Evolutionary conservation across 2,113 vertebrate genomes (phyloP), one percentile per base, ranked within the genome.

Genomic region (Antigone vipio): DNA sequence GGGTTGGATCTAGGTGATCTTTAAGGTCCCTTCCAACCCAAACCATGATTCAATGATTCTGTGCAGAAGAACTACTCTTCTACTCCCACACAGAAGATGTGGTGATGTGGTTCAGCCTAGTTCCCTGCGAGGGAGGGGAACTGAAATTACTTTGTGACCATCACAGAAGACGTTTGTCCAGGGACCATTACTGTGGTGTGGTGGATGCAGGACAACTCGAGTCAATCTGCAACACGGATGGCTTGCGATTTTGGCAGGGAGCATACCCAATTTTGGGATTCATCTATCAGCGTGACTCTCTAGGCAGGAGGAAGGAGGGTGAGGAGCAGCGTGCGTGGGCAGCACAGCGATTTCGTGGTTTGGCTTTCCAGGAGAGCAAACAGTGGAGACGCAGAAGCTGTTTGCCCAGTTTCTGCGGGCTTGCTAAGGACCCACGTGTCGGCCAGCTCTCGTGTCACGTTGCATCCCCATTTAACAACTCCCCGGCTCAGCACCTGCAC

Each of bases 41-140:
- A 55, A 42, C 35, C 35, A 24, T 35, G 9, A 4, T 38, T 32
- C 1, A 2, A 38, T 10, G 11, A 22, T 56, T 66, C 59, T 56
- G 34, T n/a, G n/a, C 30, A 38, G 38, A 38, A 38, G 15, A 52
- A 15, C 30, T 83, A 47, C 68, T 73, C 20, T 20, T 32, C 26
- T 20, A 24, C 15, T 58, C 56, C 47, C 3, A 0, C 2, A 34
- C 4, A 10, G 58, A 53, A 32, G 82, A 32, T 3, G 10, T 21
- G 68, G 21, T 30, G 38, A 30, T 24, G 38, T 32, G 38, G 12
- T 62, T 24, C 47, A 44, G 26, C 32, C 26, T 24, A 3, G 20
- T 29, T 22, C 67, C 45, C 21, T 26, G 10, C 4, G 2, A 38
- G 16, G 69, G 27, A 32, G 21, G 21, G 15, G 27, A 45, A 55